Percentiles rank a stretch among this genome's conserved stretches.
These are phyloP conservation scores for Panonychus citri DNA, from an alignment of 1,140 invertebrate genomes.

Conservation along the genomic window DNA sequence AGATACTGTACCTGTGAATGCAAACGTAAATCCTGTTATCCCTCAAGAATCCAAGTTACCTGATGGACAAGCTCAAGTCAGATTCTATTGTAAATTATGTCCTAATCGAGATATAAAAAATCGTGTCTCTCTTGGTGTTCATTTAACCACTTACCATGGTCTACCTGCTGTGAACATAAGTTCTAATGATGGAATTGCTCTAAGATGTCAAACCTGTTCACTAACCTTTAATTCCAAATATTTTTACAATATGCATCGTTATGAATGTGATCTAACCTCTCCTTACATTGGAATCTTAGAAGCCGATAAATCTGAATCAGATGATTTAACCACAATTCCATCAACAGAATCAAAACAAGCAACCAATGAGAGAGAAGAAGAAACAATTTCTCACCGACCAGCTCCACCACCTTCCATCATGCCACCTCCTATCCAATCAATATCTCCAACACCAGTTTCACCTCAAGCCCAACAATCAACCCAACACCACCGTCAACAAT, in stretches of 20 bases:
- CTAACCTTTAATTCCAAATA: conserved; percentile 4
- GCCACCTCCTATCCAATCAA: too few relatives aligned
- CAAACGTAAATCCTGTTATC: neutral
- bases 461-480: neutral
- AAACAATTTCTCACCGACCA: neutral
- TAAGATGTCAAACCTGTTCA: conserved; percentile 4
- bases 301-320: neutral
- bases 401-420: neutral
- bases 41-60: neutral
- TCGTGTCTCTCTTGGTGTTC: conserved; percentile 5
- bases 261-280: conserved; percentile 5
- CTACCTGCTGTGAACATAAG: conserved; percentile 1
- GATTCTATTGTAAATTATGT: conserved; percentile 6
- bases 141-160: conserved; percentile 5
- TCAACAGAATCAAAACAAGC: neutral
- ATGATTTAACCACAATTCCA: too few relatives aligned
- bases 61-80: neutral
- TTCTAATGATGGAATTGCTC: neutral
- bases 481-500: neutral
- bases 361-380: neutral
- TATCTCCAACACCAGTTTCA: neutral
- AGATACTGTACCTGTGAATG: neutral
- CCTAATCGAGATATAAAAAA: conserved; percentile 4
- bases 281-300: conserved; percentile 3
- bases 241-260: conserved; percentile 5